phyloP scores from a whole-genome alignment of 2,888 invertebrate species.

The Zootermopsis nevadensis region DNA sequence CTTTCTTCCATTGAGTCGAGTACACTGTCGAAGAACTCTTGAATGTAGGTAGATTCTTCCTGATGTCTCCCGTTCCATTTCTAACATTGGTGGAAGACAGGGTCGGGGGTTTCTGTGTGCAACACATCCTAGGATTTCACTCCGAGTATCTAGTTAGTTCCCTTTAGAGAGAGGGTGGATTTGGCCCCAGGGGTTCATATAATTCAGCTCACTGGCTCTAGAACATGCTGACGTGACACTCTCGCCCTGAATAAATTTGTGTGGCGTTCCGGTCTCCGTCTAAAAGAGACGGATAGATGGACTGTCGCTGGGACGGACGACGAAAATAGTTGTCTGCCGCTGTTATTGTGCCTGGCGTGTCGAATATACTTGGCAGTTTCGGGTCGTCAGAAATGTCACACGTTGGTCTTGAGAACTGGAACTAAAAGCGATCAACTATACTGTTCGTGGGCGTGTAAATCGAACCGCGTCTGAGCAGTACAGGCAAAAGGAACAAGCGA shows the following conservation, averaged over 20 bases:
- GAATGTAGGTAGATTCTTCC: not conserved
- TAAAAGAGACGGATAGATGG: not conserved
- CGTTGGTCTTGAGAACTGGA: not conserved
- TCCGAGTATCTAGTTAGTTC: not conserved
- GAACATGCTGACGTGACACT: constrained; percentile 12
- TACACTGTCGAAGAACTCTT: not conserved
- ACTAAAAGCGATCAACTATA: not conserved
- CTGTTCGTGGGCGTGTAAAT: not conserved
- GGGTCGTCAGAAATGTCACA: not conserved
- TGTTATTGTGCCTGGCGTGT: not conserved
- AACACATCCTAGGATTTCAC: not conserved
- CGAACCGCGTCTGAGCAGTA: too few species aligned
- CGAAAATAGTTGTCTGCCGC: not conserved
- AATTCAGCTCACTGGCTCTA: constrained; percentile 16
- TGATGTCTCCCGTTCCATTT: not conserved
- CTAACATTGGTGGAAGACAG: not conserved
- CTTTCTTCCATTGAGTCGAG: not conserved
- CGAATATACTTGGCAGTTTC: not conserved
- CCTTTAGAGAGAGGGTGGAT: not conserved
- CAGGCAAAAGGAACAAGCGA: too few species aligned
- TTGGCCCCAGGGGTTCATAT: constrained; percentile 13
- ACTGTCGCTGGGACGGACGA: not conserved
- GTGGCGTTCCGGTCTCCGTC: not conserved
- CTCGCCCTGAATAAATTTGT: constrained; percentile 8
- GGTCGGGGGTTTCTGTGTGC: not conserved